phyloP scores from a whole-genome alignment of 2,888 invertebrate species.

The Caenorhabditis drosophilae region DNA sequence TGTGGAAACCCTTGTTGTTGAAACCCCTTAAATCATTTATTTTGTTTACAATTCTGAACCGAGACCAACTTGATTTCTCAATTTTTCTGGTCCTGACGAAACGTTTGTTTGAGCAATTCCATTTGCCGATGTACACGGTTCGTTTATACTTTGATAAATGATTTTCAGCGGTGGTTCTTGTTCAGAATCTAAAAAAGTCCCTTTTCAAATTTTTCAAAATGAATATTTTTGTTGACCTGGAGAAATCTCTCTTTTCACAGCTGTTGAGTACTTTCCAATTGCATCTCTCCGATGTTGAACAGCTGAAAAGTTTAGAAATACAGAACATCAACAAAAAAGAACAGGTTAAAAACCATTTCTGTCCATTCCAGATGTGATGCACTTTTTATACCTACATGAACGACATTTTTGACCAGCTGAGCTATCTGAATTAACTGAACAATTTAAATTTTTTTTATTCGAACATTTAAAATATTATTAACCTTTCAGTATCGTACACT shows the following conservation, averaged over 20 bases:
- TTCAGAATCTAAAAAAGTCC: constrained; percentile 11
- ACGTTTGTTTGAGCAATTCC: too few relatives aligned
- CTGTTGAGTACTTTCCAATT: constrained; percentile 61
- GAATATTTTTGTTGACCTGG: constrained; percentile 2
- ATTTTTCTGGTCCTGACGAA: too few relatives aligned
- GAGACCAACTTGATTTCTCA: too few relatives aligned
- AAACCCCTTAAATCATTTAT: too few relatives aligned
- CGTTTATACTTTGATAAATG: not conserved
- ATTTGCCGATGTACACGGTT: constrained; percentile 11
- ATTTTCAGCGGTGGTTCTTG: constrained; percentile 23
- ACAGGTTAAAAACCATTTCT: constrained; percentile 3
- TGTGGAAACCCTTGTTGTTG: constrained; percentile 2
- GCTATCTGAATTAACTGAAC: constrained; percentile 41
- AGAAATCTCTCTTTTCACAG: constrained; percentile 46
- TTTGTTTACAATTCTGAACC: too few relatives aligned
- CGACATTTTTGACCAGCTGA: constrained; percentile 58
- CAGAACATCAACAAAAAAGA: not conserved
- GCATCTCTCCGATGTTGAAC: constrained; percentile 65
- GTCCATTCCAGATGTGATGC: constrained; percentile 61
- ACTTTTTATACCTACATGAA: constrained; percentile 62
- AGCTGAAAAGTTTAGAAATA: constrained; percentile 31
- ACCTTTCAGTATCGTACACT: constrained; percentile 60
- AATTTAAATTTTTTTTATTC: constrained; percentile 1
- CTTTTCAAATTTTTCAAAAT: not conserved
- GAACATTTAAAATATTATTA: not conserved